Evolutionary conservation across 2,888 invertebrate species (phyloP).

Genomic region (Microctonus brassicae): DNA sequence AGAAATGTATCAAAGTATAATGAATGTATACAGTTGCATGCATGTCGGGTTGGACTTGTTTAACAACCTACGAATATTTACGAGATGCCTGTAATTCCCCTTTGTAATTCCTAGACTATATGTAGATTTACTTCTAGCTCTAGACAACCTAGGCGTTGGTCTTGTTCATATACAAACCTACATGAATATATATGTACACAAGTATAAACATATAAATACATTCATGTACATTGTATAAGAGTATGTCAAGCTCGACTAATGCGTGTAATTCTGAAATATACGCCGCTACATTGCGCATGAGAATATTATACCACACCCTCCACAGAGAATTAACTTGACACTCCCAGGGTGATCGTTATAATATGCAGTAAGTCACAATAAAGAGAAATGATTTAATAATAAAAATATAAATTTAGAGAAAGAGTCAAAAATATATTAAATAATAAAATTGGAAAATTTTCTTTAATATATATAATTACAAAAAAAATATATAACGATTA

Average conservation of each 20-base stretch:
- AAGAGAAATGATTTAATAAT: background rate
- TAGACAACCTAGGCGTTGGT: background rate
- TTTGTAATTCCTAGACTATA: background rate
- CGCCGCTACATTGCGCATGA: background rate
- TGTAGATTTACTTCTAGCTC: background rate
- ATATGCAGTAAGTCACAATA: background rate
- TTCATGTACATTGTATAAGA: too few species aligned
- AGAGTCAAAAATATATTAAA: too few species aligned
- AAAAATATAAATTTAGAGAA: background rate
- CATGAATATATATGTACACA: background rate
- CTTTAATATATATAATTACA: too few species aligned
- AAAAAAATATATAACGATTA: too few species aligned
- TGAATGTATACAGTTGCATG: background rate
- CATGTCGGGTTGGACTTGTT: background rate
- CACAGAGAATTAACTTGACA: background rate
- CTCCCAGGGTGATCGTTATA: background rate
- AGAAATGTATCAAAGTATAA: background rate
- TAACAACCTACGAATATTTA: background rate
- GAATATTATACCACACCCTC: background rate
- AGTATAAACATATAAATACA: background rate
- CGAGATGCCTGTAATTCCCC: background rate
- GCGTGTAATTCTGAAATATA: slow-evolving; percentile 8
- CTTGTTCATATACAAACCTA: background rate
- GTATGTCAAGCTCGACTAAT: background rate
- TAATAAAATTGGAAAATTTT: too few species aligned